Base-by-base conservation (phyloP, 2,113 vertebrate species). In the Chlamydotis undulata region DNA sequence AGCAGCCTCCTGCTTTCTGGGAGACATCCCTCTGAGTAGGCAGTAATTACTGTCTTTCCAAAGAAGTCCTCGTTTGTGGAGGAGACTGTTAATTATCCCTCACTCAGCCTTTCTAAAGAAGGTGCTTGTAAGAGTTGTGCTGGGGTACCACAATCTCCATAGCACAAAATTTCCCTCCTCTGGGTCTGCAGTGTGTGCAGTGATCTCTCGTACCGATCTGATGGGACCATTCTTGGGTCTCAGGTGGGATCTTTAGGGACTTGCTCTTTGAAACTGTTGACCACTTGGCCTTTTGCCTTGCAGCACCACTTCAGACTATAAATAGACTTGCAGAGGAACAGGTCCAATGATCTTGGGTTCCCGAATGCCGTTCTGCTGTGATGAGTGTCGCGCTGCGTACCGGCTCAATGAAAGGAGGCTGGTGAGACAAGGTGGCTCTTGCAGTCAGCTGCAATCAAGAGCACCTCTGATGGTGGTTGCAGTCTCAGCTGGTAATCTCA, bases 21-120 rank as follows among this genome's bases (percentile, higher is more conserved):
- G 67, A 85, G 94, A 73, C 45, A 79, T 83, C 70, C 24, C 63
- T 90, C 35, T 0, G 6, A 93, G 79, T 39, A 83, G 85, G 70
- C 82, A 93, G 78, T 79, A 93, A 70, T 80, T 93, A 52, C 79
- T 29, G 15, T 49, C 75, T 90, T 93, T 91, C 50, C 43, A 87
- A 77, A 96, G 77, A 47, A 93, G 55, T 50, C 25, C 41, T 94
- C 7, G 0, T 86, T 73, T 86, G 50, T 67, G 75, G 75, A 95
- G 64, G 47, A 96, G 71, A 55, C 43, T 80, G 25, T 24, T 93
- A 90, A 95, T 95, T 90, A 92, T 41, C 56, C 49, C 47, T 80
- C 45, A 43, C 16, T 69, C 83, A 61, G 45, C 63, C 59, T 78
- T 94, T 76, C 52, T 81, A 83, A 90, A 50, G 83, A 87, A 69